phyloP scores from a whole-genome alignment of 2,113 vertebrate species.

The Eleginops maclovinus region DNA sequence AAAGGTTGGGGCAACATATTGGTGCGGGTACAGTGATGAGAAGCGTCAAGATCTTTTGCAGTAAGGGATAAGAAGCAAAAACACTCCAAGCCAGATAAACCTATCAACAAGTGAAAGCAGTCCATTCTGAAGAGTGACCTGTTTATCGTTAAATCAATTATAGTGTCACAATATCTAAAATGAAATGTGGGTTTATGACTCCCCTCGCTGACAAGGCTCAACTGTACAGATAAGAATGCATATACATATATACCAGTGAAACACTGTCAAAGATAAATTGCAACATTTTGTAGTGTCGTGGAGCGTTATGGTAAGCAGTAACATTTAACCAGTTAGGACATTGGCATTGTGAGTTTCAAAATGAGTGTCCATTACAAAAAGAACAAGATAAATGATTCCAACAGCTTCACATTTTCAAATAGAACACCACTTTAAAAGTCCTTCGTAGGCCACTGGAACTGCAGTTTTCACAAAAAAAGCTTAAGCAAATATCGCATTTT shows the following conservation, averaged over 20 bases:
- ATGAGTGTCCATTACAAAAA: conserved; percentile 57
- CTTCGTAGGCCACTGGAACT: conserved; percentile 66
- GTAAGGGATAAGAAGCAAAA: conserved; percentile 54
- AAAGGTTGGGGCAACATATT: conserved; percentile 83
- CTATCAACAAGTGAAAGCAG: conserved; percentile 62
- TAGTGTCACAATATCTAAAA: conserved; percentile 81
- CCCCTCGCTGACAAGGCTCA: conserved; percentile 53
- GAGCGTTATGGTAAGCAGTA: conserved; percentile 71
- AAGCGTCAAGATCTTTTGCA: conserved; percentile 64
- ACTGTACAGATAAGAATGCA: conserved; percentile 79
- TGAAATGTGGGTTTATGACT: conserved; percentile 70
- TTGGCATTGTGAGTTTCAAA: conserved; percentile 62
- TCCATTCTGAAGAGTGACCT: conserved; percentile 67
- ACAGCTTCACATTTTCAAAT: conserved; percentile 76
- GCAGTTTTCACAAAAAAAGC: conserved; percentile 47
- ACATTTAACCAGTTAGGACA: conserved; percentile 75
- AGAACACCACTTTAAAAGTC: conserved; percentile 67
- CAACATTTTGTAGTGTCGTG: conserved; percentile 77
- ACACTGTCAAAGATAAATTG: conserved; percentile 71
- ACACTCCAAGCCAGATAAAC: conserved; percentile 69
- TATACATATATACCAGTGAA: conserved; percentile 79
- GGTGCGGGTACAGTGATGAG: conserved; percentile 62
- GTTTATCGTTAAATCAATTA: conserved; percentile 66
- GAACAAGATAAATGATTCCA: conserved; percentile 30
- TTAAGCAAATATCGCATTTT: conserved; percentile 42